Conservation (phyloP, 2,888 invertebrate species). For the Rhingia rostrata region DNA sequence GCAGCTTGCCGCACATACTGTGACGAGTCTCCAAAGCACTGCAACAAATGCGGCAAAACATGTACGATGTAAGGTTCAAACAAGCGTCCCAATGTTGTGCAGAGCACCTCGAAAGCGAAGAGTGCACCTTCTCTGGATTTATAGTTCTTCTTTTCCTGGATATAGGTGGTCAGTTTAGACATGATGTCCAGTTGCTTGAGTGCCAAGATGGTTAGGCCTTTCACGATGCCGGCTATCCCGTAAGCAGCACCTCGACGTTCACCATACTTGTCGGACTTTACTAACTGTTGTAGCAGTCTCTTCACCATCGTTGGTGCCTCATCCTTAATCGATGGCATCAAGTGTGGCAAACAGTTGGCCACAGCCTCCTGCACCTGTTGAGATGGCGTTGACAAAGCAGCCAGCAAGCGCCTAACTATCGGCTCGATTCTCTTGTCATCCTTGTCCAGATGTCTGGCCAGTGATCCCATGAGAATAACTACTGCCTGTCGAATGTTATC, state of each 20-base stretch:
- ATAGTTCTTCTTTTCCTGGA: constrained; percentile 98
- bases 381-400: constrained; percentile 97
- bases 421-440: constrained; percentile 95
- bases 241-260: constrained; percentile 95
- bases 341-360: constrained; percentile 96
- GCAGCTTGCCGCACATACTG: constrained; percentile 98
- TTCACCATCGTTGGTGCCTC: constrained; percentile 95
- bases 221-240: constrained; percentile 97
- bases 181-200: constrained; percentile 98
- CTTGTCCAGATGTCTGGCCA: constrained; percentile 97
- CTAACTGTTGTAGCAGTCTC: constrained; percentile 92
- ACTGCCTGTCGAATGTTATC: constrained; percentile 98
- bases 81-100: constrained; percentile 93
- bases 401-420: constrained; percentile 95
- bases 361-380: constrained; percentile 99
- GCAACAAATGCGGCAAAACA: constrained; percentile 95
- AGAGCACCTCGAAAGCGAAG: constrained; percentile 98
- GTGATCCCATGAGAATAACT: constrained; percentile 97
- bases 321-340: constrained; percentile 95
- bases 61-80: constrained; percentile 99
- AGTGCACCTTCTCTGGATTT: constrained; percentile 97
- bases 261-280: constrained; percentile 96
- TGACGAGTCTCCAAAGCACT: constrained; percentile 97
- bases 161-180: constrained; percentile 95
- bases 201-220: constrained; percentile 97